Base-by-base conservation (phyloP, 53 echinoderm and acorn worm species). In the Apostichopus leukothele region DNA sequence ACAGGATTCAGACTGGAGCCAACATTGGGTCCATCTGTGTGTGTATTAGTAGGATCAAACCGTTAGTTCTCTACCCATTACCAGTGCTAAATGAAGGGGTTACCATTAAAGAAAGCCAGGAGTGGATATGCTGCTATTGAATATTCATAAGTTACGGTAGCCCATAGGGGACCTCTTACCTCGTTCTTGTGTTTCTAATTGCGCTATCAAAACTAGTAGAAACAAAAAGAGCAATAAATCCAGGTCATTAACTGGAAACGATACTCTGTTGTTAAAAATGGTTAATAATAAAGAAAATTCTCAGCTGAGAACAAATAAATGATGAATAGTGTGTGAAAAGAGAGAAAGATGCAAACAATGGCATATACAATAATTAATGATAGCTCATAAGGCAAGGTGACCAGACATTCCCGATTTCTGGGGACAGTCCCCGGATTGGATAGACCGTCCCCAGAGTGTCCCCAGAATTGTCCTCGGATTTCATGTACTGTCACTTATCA, bases 131-230 rank as follows among this genome's bases (percentile, higher is more conserved):
- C 16, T 27, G 18, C 39, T 79, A 51, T 19, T 79, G 51, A 27
- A 79, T 51, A 11, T 51, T 51, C 13, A 79, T 9, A 51, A 53
- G 6, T 81, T 19, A 81, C 14, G 19, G 52, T 9, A 77, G 77
- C 51, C 77, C 77, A 27, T 50, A 51, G 27, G 71, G 54, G 55
- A 81, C 81, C 81, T 53, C 81, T 81, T 81, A 81, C 81, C 81
- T 81, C 81, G 53, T 22, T 81, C 55, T 81, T 81, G 81, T 81
- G 81, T 81, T 53, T 81, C 81, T 81, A 81, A 81, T 59, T 81
- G 54, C 18, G 81, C 54, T 81, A 81, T n/a, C 22, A 81, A 81
- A 55, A 81, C 81, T 81, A 81, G 53, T 81, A 52, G 51, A 25
- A 81, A 54, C 54, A 59, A 81, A 81, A 54, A 59, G 81, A 59